Conservation (phyloP, 1,140 invertebrate species). For the Neodiprion pinetum region DNA sequence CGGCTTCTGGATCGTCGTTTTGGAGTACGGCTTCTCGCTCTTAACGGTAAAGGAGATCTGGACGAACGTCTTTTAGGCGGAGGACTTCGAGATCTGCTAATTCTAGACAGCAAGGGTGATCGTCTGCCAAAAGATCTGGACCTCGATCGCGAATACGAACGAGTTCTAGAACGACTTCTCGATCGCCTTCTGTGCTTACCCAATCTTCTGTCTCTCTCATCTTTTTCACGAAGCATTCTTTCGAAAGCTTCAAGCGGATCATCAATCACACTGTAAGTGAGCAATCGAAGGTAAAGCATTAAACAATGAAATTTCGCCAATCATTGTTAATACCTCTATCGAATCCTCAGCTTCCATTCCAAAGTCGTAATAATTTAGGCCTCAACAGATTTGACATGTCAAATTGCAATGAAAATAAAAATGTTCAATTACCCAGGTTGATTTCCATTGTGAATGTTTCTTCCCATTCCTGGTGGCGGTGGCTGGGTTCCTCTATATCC, state of each 20-base stretch:
- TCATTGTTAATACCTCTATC: constrained; percentile 8
- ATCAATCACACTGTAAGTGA: constrained; percentile 70
- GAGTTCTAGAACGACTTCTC: constrained; percentile 58
- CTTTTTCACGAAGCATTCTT: constrained; percentile 83
- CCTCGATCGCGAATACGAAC: constrained; percentile 62
- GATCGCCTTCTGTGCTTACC: constrained; percentile 68
- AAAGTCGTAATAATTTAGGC: constrained; percentile 14
- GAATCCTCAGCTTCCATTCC: background rate
- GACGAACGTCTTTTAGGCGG: constrained; percentile 49
- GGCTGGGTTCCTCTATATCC: constrained; percentile 56
- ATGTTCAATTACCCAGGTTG: constrained; percentile 48
- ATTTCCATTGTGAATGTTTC: constrained; percentile 57
- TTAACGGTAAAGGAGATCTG: constrained; percentile 50
- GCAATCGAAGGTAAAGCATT: constrained; percentile 23
- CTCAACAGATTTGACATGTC: background rate
- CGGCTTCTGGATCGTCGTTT: constrained; percentile 58
- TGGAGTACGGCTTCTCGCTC: constrained; percentile 58
- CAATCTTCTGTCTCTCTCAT: constrained; percentile 72
- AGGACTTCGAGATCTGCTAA: constrained; percentile 56
- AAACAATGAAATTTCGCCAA: constrained; percentile 4
- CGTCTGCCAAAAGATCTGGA: constrained; percentile 57
- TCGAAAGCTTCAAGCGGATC: constrained; percentile 87
- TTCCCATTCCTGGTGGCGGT: constrained; percentile 53
- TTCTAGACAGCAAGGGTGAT: constrained; percentile 46
- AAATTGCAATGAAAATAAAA: constrained; percentile 9